Evolutionary conservation across 2,888 invertebrate genomes (phyloP).

Genomic region (Salticus scenicus): DNA sequence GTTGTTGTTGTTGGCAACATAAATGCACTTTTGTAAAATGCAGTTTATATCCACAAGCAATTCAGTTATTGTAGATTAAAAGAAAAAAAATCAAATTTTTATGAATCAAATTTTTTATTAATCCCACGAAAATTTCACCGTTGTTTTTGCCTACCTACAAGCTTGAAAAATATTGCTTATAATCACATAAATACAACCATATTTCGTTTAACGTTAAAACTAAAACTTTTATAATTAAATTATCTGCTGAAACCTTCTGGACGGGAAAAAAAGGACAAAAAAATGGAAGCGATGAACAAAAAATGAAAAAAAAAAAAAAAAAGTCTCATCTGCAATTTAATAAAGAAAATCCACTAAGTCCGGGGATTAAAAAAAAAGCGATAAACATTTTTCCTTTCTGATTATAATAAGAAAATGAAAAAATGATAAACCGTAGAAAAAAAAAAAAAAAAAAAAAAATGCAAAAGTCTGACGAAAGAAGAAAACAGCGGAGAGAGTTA

Average conservation of each 20-base stretch:
- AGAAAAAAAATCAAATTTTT: too few relatives aligned
- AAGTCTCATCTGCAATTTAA: slow-evolving; percentile 66
- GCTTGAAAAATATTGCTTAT: too few relatives aligned
- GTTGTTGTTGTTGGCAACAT: too few relatives aligned
- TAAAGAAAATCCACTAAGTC: slow-evolving; percentile 68
- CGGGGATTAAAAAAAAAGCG: slow-evolving; percentile 68
- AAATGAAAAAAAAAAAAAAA: slow-evolving; percentile 48
- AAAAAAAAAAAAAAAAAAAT: too few relatives aligned
- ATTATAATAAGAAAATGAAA: slow-evolving; percentile 70
- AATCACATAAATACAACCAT: slow-evolving; percentile 54
- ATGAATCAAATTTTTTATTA: too few relatives aligned
- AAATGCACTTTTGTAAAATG: too few relatives aligned
- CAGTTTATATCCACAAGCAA: too few relatives aligned
- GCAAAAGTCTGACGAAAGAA: slow-evolving; percentile 57
- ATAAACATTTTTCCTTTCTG: slow-evolving; percentile 70
- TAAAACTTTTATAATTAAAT: slow-evolving; percentile 68
- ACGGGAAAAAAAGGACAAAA: not conserved
- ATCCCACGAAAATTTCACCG: too few relatives aligned
- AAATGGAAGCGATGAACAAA: slow-evolving; percentile 10
- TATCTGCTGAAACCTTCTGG: slow-evolving; percentile 63
- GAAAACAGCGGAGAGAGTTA: slow-evolving; percentile 47
- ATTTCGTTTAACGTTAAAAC: slow-evolving; percentile 42
- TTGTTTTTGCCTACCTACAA: too few relatives aligned
- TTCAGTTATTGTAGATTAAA: too few relatives aligned
- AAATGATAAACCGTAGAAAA: slow-evolving; percentile 59